A percentile compares a stretch with the other conserved stretches of the same genome.
phyloP scores from a whole-genome alignment of 1,140 invertebrate genomes.

The Leptestheria dahalacensis region DNA sequence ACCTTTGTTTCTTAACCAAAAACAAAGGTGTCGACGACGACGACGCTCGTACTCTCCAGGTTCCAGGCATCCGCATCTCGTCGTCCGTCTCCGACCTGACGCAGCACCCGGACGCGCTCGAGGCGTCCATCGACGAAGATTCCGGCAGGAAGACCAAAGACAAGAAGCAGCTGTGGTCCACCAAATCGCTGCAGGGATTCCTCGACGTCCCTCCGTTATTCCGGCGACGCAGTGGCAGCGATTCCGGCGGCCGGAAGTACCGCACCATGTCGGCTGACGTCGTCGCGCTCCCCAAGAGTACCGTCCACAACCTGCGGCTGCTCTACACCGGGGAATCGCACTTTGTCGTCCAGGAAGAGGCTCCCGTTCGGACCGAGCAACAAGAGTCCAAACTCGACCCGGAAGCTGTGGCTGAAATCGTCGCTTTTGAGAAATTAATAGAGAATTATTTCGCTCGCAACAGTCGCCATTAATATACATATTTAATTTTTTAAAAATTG shows the following conservation, averaged over 20 bases:
- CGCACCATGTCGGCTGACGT: slow-evolving; percentile 2
- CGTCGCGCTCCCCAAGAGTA: neutral
- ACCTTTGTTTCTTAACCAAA: too few species aligned
- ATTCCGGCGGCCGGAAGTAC: slow-evolving; percentile 1
- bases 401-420: neutral
- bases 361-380: neutral
- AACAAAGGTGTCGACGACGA: too few species aligned
- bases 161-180: too few species aligned
- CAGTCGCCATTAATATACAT: neutral
- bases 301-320: neutral
- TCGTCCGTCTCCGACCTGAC: neutral
- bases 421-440: neutral
- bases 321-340: slow-evolving; percentile 4
- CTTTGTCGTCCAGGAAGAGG: neutral
- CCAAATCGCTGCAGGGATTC: slow-evolving; percentile 1
- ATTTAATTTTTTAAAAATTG: neutral
- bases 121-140: neutral
- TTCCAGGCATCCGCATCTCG: neutral
- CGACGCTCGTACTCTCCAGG: too few species aligned
- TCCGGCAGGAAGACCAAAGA: neutral
- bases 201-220: neutral
- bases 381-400: neutral
- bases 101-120: neutral
- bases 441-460: slow-evolving; percentile 1
- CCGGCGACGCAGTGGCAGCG: neutral